A percentile compares a stretch with the other conserved stretches of the same genome.
These are phyloP conservation scores for Synanthedon vespiformis DNA, from an alignment of 2,888 invertebrate genomes.

Conservation along the genomic window DNA sequence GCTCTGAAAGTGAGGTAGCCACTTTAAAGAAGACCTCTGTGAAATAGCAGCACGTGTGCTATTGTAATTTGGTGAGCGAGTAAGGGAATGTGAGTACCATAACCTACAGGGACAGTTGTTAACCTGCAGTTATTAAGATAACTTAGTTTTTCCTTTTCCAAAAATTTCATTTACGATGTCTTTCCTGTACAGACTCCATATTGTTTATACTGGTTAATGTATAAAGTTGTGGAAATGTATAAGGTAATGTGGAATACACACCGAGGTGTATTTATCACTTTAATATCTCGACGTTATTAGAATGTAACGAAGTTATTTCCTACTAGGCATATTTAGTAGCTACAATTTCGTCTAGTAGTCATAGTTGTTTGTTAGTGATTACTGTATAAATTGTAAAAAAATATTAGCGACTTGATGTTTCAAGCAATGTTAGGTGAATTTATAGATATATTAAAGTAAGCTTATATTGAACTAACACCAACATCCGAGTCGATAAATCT, in stretches of 20 bases:
- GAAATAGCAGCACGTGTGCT: no score
- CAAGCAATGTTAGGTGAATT: constrained; percentile 43
- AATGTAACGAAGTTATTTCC: constrained; percentile 5
- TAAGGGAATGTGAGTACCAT: no score
- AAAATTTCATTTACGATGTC: no score
- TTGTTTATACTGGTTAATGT: not conserved
- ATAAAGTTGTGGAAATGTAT: not conserved
- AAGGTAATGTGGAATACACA: no score
- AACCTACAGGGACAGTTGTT: no score
- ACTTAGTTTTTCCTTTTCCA: no score
- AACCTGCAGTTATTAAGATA: no score
- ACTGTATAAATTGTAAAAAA: constrained; percentile 26
- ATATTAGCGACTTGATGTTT: constrained; percentile 31
- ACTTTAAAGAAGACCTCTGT: no score
- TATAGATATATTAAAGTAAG: not conserved
- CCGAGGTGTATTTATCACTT: no score
- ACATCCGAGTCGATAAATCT: no score
- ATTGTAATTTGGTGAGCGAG: no score
- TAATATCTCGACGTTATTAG: constrained; percentile 6
- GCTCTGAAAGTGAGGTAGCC: no score
- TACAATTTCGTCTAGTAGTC: constrained; percentile 13
- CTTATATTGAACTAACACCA: not conserved
- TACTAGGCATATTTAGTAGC: constrained; percentile 1
- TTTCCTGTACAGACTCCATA: not conserved
- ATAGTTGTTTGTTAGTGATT: constrained; percentile 11